phyloP scores from a whole-genome alignment of 2,888 invertebrate genomes.

The Polymixis lichenea region DNA sequence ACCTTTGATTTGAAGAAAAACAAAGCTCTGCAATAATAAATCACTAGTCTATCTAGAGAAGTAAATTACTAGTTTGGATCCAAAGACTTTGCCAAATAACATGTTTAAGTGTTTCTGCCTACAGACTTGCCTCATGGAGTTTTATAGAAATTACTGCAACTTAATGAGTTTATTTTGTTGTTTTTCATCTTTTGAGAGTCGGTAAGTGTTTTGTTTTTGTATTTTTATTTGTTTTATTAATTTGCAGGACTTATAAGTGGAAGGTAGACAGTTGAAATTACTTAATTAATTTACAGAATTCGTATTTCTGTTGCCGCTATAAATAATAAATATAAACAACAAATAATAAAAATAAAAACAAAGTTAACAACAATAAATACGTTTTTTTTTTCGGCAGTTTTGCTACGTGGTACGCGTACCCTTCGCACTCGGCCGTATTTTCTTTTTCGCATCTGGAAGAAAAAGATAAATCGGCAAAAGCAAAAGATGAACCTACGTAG shows the following conservation, averaged over 20 bases:
- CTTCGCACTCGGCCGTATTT: background rate
- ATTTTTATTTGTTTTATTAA: too few species aligned
- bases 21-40: slow-evolving; percentile 34
- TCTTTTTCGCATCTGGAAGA: background rate
- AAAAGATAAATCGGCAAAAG: background rate
- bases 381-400: too few species aligned
- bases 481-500: background rate
- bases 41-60: slow-evolving; percentile 18
- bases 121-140: background rate
- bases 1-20: slow-evolving; percentile 13
- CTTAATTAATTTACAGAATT: too few species aligned
- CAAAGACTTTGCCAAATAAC: slow-evolving; percentile 38
- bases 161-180: background rate
- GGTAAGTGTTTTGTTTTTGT: slow-evolving; percentile 6
- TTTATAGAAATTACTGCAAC: slow-evolving; percentile 7
- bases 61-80: slow-evolving; percentile 35
- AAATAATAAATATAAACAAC: too few species aligned
- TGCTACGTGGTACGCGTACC: too few species aligned
- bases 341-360: too few species aligned
- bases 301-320: too few species aligned
- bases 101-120: slow-evolving; percentile 25
- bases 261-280: too few species aligned
- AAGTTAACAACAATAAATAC: too few species aligned
- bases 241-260: too few species aligned
- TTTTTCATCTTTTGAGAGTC: background rate